Evolutionary conservation across 2,113 vertebrate species (phyloP).

Genomic region (Nannobrachium achirus): DNA sequence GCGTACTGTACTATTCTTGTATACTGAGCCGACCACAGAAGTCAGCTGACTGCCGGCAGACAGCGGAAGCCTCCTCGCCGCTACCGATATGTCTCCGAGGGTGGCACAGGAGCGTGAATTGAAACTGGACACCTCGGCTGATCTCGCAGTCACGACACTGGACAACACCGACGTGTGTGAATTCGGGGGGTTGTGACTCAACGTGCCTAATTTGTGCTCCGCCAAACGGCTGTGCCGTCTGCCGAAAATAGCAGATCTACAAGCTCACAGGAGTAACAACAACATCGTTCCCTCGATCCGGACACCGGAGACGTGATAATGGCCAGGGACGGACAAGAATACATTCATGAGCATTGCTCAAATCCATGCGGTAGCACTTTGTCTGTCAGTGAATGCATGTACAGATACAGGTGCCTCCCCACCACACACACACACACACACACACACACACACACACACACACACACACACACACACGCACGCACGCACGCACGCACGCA

Average conservation of each 20-base stretch:
- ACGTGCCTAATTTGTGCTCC: neutral
- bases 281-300: neutral
- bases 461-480: neutral
- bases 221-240: too few relatives aligned
- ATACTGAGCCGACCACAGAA: too few relatives aligned
- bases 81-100: neutral
- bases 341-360: constrained; percentile 18
- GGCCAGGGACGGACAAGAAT: constrained; percentile 3
- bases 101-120: constrained; percentile 16
- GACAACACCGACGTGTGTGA: neutral
- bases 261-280: neutral
- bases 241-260: too few relatives aligned
- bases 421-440: too few relatives aligned
- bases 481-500: neutral
- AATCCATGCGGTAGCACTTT: neutral
- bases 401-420: too few relatives aligned
- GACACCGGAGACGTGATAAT: constrained; percentile 8
- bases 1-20: too few relatives aligned
- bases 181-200: constrained; percentile 27
- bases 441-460: too few relatives aligned
- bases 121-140: neutral
- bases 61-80: neutral
- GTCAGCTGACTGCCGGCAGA: constrained; percentile 7
- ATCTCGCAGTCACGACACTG: neutral
- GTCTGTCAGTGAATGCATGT: too few relatives aligned